These are phyloP conservation scores for Strigamia transsilvanica DNA, from an alignment of 2,888 invertebrate genomes.

Conservation along the genomic window DNA sequence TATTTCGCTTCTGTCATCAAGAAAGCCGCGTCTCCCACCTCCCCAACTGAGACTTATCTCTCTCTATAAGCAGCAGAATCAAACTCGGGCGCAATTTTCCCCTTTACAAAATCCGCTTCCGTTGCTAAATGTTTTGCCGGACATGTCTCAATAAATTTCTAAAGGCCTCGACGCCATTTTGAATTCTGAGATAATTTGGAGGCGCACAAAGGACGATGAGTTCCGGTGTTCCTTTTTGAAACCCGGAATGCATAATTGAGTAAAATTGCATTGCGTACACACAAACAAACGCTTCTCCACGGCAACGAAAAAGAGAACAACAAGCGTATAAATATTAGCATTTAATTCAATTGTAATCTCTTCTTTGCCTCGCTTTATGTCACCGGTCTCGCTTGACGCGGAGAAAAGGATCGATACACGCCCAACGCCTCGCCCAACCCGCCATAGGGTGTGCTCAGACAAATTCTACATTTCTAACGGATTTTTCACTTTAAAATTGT, in stretches of 20 bases:
- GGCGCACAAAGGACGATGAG: neutral
- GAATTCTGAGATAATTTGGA: neutral
- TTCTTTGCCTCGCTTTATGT: too few relatives aligned
- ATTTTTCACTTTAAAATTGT: too few relatives aligned
- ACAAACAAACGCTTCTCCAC: neutral
- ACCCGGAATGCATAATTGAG: neutral
- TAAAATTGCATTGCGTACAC: neutral
- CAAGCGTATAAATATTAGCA: too few relatives aligned
- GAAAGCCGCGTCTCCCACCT: neutral
- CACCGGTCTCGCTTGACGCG: too few relatives aligned
- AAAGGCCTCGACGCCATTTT: neutral
- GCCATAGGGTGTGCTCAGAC: too few relatives aligned
- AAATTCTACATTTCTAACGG: too few relatives aligned
- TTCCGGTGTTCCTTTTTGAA: neutral
- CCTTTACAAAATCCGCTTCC: neutral
- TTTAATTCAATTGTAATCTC: neutral
- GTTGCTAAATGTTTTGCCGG: constrained; percentile 10
- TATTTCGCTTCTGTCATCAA: neutral
- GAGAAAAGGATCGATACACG: too few relatives aligned
- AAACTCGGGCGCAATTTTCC: neutral
- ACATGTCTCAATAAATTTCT: constrained; percentile 20
- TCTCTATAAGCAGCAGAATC: neutral
- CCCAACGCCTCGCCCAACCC: too few relatives aligned
- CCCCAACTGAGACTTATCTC: neutral
- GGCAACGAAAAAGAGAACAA: too few relatives aligned